phyloP scores from a whole-genome alignment of 1,140 invertebrate species.

The Hylaeus anthracinus region DNA sequence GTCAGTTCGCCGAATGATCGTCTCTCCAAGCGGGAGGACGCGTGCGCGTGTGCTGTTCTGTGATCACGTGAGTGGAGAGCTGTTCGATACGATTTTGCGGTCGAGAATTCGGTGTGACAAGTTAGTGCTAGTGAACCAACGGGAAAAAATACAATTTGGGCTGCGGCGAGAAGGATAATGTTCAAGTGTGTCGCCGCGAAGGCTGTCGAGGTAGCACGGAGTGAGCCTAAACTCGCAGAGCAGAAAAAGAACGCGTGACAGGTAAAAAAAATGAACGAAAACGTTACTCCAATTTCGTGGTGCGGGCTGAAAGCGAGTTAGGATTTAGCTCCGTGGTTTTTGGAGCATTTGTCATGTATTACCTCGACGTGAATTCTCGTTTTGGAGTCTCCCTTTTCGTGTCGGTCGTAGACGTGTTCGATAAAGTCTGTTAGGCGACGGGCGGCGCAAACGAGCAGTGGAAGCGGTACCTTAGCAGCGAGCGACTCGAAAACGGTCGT shows the following conservation, averaged over 20 bases:
- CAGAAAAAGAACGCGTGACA: conserved; percentile 61
- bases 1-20: conserved; percentile 63
- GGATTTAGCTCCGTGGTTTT: background rate
- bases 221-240: conserved; percentile 52
- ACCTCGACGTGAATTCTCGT: too few species aligned
- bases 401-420: background rate
- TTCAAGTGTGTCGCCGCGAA: conserved; percentile 52
- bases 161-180: conserved; percentile 55
- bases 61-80: conserved; percentile 62
- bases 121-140: conserved; percentile 39
- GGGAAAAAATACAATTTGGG: conserved; percentile 2
- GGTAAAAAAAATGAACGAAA: conserved; percentile 32
- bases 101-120: conserved; percentile 11
- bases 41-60: conserved; percentile 59
- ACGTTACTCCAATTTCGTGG: conserved; percentile 42
- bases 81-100: conserved; percentile 53
- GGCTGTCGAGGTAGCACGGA: conserved; percentile 55
- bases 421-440: conserved; percentile 11
- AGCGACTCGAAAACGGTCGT: conserved; percentile 21
- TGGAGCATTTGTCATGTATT: background rate
- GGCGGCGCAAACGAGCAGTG: conserved; percentile 25
- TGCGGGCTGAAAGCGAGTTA: background rate
- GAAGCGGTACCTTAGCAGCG: conserved; percentile 18
- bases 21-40: conserved; percentile 48
- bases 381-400: background rate